Conservation (phyloP, 2,888 invertebrate species). For the Pedicia rivosa region DNA sequence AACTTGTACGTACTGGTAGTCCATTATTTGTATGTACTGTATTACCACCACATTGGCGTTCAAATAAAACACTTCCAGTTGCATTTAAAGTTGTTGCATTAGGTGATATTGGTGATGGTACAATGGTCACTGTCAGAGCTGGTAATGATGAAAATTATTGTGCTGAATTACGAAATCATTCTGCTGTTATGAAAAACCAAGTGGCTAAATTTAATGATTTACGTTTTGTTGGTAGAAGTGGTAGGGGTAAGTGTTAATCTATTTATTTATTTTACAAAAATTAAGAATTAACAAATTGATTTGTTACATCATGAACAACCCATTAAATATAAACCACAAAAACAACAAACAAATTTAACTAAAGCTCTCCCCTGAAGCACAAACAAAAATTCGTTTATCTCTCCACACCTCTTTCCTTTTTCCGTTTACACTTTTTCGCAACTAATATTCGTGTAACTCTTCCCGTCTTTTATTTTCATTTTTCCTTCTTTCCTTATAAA, state of each 20-base stretch:
- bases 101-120: conserved; percentile 91
- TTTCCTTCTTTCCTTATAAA: no score
- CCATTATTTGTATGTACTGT: conserved; percentile 93
- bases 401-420: no score
- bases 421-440: no score
- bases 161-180: conserved; percentile 87
- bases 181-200: conserved; percentile 95
- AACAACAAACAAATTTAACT: no score
- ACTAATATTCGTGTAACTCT: no score
- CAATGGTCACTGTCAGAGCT: conserved; percentile 85
- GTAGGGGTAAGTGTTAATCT: conserved; percentile 66
- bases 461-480: no score
- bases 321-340: no score
- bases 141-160: conserved; percentile 98
- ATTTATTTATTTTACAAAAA: background rate
- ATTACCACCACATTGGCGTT: conserved; percentile 91
- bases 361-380: no score
- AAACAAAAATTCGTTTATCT: no score
- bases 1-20: conserved; percentile 79
- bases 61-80: conserved; percentile 93
- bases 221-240: conserved; percentile 95
- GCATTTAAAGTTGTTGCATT: conserved; percentile 94
- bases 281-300: no score
- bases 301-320: no score
- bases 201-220: conserved; percentile 98